These are phyloP conservation scores for Nannoperca obscura DNA, from an alignment of 2,797 vertebrate genomes.

Conservation along the genomic window DNA sequence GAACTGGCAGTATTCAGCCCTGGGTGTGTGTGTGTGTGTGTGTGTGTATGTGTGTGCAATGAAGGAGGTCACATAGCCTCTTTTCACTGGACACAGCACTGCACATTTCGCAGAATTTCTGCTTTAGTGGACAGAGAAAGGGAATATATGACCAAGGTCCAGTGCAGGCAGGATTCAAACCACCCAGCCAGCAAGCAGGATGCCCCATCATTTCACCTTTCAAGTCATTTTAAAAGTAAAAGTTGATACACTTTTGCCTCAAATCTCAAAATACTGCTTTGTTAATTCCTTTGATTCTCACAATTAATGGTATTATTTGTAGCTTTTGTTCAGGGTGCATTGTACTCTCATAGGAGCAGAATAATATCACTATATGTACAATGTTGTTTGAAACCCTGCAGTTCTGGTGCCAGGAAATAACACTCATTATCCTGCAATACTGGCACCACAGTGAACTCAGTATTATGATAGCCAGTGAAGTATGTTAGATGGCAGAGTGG, in stretches of 20 bases:
- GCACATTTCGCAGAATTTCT: constrained; percentile 37
- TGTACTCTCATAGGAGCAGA: not conserved
- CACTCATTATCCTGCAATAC: constrained; percentile 21
- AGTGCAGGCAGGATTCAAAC: constrained; percentile 17
- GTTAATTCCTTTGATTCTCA: not conserved
- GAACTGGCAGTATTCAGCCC: constrained; percentile 10
- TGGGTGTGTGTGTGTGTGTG: not conserved
- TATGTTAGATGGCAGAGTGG: constrained; percentile 28
- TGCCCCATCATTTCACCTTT: constrained; percentile 17
- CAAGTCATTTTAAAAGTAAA: not conserved
- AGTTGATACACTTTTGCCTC: not conserved
- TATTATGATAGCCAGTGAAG: constrained; percentile 13
- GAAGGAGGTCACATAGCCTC: constrained; percentile 32
- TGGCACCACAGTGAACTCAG: constrained; percentile 24
- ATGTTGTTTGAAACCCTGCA: constrained; percentile 17
- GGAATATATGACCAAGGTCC: constrained; percentile 31
- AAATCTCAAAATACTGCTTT: not conserved
- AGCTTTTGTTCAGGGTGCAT: too few relatives aligned
- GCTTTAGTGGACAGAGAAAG: constrained; percentile 32
- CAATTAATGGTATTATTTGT: not conserved
- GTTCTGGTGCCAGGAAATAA: constrained; percentile 4
- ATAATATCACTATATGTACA: not conserved
- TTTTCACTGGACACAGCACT: constrained; percentile 21
- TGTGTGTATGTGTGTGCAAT: constrained; percentile 3
- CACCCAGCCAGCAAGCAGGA: not conserved